Base-by-base conservation (phyloP, 2,797 vertebrate genomes). In the Squalus acanthias region DNA sequence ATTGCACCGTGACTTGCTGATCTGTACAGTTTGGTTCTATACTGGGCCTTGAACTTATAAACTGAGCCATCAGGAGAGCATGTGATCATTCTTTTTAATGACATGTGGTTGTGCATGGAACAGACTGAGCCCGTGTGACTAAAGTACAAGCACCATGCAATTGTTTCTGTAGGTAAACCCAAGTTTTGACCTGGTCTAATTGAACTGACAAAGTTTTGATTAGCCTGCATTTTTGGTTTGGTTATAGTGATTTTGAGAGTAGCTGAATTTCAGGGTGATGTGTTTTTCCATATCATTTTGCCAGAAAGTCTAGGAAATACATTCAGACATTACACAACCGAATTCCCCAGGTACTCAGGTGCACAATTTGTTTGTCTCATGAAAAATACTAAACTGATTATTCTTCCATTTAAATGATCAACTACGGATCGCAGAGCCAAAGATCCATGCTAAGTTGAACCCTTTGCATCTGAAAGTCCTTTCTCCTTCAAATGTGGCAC, bases 341-440 rank as follows among this genome's bases (percentile, higher is more conserved):
- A 95, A 70, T 69, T 95, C 10, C n/a, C 67, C 57, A 92, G 0
- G 20, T 93, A 65, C 24, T 74, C 22, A 7, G 39, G 70, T 57
- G 26, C 13, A 29, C 53, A n/a, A 33, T 72, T 33, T 95, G 50
- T 74, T 74, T 74, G 50, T 72, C 39, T 95, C 29, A 7, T 60
- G 26, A 26, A 95, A 95, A 95, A 46, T 33, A 76, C 46, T 95
- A 74, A 95, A 60, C 39, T 76, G 50, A 95, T 53, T 53, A n/a
- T 57, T 95, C 53, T 76, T 74, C 29, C 69, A 95, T 72, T 95
- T 57, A 57, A 74, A 72, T 33, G 13, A 72, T 74, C 46, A 29
- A 4, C 26, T 29, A 5, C 53, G 10, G 26, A 53, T 95, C 22
- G 22, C 12, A 13, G 26, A 72, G 94, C 50, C 12, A 74, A 95